Percentiles rank a stretch among this genome's conserved stretches.
These are phyloP conservation scores for Drosophila nigricruria DNA, from an alignment of 2,888 invertebrate species.

Conservation along the genomic window DNA sequence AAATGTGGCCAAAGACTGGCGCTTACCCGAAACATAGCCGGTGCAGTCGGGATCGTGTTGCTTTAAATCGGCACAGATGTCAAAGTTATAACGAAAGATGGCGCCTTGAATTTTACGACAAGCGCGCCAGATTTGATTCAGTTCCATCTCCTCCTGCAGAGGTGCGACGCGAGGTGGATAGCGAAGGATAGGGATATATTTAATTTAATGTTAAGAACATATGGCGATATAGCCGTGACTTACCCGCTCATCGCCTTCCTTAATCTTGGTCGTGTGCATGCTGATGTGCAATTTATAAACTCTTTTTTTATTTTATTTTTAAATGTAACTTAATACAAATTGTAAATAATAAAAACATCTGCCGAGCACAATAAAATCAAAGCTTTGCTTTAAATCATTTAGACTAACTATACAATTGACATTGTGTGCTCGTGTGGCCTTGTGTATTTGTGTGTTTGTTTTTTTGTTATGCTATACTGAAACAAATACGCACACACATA, in stretches of 20 bases:
- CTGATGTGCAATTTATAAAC: slow-evolving; percentile 43
- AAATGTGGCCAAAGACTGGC: slow-evolving; percentile 23
- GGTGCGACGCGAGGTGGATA: no score
- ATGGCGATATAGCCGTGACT: slow-evolving; percentile 19
- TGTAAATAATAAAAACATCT: slow-evolving; percentile 36
- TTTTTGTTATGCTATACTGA: slow-evolving; percentile 36
- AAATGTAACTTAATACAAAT: slow-evolving; percentile 34
- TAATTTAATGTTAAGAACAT: slow-evolving; percentile 29
- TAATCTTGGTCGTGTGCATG: slow-evolving; percentile 69
- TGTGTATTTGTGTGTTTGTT: slow-evolving; percentile 48
- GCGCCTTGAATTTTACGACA: slow-evolving; percentile 93
- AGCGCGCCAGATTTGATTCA: slow-evolving; percentile 91
- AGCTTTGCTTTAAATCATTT: slow-evolving; percentile 32
- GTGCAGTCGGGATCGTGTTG: slow-evolving; percentile 89
- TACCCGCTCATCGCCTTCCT: slow-evolving; percentile 75
- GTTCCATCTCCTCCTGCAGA: slow-evolving; percentile 72
- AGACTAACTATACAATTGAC: slow-evolving; percentile 65
- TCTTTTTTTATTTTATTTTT: slow-evolving; percentile 31
- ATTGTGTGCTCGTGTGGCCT: slow-evolving; percentile 57
- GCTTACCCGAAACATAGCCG: slow-evolving; percentile 89
- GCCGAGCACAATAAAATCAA: slow-evolving; percentile 56
- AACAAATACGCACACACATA: slow-evolving; percentile 4
- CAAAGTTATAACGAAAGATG: slow-evolving; percentile 90
- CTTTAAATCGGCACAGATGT: slow-evolving; percentile 90
- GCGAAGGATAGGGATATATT: no score